Evolutionary conservation across 2,888 invertebrate species (phyloP), one percentile per base, ranked within the genome.

Genomic region (Melanophora roralis): DNA sequence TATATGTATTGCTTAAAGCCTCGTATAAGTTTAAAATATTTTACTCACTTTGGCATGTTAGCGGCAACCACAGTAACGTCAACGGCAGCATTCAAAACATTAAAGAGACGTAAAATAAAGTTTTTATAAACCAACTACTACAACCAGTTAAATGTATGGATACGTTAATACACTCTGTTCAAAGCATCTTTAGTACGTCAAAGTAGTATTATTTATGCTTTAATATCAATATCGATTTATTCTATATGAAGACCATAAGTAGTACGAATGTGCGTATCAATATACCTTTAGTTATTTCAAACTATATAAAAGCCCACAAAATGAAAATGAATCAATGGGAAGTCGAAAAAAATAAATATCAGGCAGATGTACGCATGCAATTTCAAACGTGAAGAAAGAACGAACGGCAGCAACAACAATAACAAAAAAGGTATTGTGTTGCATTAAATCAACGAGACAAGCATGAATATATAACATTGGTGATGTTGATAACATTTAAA

Each of bases 391-490:
- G 36, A 43, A 51, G 23, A 64, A 57, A 47, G 21, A 62, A 55
- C 64, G 27, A n/a, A n/a, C n/a, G 40, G 38, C 64, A 53, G 19
- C 57, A 45, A 11, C 34, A 51, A 21, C 32, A 60, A 6, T 19
- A 53, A 32, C 19, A 43, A 27, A 21, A 43, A 51, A 19, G 59
- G 32, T 32, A 59, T 16, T 53, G 53, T 38, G 59, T 80, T 68
- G 76, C 72, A 67, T 80, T 80, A 76, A 80, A 80, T 76, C 76
- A 80, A 57, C 68, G 62, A 80, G 72, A 72, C 76, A 76, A 72
- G 76, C 64, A 76, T 71, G 59, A 71, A 71, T 51, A 74, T 69
- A 69, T 36, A 67, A 72, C 67, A 68, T 67, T 60, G 68, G 53
- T 57, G 57, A 76, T 45, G 80, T 68, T 68, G 72, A 71, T 67